These are phyloP conservation scores for Charina bottae DNA, from an alignment of 2,113 vertebrate genomes.

Conservation along the genomic window DNA sequence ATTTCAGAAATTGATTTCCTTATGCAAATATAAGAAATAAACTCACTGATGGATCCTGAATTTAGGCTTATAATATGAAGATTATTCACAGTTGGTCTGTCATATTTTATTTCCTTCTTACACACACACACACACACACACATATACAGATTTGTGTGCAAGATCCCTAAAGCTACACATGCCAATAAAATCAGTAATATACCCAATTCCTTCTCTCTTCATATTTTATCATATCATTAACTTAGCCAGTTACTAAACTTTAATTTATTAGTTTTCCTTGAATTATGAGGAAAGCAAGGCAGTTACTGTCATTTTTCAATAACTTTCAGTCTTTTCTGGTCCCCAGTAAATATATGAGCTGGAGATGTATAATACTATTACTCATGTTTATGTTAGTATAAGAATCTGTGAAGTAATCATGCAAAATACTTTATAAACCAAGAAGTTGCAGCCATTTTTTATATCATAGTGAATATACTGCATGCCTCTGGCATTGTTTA, in stretches of 20 bases:
- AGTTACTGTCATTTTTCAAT: constrained; percentile 8
- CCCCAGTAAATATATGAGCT: neutral
- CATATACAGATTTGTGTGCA: neutral
- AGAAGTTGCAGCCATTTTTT: neutral
- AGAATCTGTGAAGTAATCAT: neutral
- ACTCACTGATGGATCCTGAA: neutral
- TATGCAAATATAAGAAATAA: neutral
- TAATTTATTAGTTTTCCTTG: constrained; percentile 1
- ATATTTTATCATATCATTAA: neutral
- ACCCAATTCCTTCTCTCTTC: neutral
- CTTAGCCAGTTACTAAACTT: neutral
- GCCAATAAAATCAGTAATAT: neutral
- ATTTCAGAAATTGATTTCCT: neutral
- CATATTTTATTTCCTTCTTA: neutral
- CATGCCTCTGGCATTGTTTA: neutral
- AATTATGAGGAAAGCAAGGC: neutral
- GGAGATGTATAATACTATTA: neutral
- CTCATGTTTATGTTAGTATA: neutral
- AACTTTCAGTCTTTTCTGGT: neutral
- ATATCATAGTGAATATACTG: neutral
- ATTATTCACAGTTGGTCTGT: neutral
- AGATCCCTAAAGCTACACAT: neutral
- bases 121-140: neutral
- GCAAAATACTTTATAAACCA: neutral
- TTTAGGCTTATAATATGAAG: neutral